These are phyloP conservation scores for Plotosus lineatus DNA, from an alignment of 2,113 vertebrate genomes.

Conservation along the genomic window DNA sequence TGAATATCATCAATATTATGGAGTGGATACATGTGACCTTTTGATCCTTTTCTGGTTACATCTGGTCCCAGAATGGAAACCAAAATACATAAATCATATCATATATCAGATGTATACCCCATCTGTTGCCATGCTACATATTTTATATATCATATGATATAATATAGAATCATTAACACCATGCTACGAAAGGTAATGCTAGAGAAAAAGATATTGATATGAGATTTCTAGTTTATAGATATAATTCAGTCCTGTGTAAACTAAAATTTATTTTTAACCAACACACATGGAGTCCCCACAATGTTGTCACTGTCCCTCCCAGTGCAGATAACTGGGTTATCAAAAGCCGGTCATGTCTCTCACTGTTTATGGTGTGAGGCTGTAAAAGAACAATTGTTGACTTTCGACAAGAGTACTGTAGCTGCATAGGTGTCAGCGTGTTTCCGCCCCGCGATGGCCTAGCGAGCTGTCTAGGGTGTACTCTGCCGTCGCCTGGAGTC, in stretches of 20 bases:
- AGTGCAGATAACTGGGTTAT: too few relatives aligned
- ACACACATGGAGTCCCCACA: too few relatives aligned
- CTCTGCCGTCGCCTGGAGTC: too few relatives aligned
- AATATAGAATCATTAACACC: not conserved
- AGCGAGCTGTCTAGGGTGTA: too few relatives aligned
- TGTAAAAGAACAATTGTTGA: too few relatives aligned
- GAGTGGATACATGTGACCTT: constrained; percentile 39
- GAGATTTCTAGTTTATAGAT: not conserved
- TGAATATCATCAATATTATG: constrained; percentile 26
- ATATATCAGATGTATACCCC: constrained; percentile 32
- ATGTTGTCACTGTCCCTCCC: too few relatives aligned
- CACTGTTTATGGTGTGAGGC: too few relatives aligned
- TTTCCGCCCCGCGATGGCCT: too few relatives aligned
- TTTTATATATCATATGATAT: constrained; percentile 13
- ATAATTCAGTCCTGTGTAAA: not conserved
- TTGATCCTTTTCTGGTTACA: constrained; percentile 41
- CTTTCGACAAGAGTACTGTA: too few relatives aligned
- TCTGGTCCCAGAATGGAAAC: constrained; percentile 34
- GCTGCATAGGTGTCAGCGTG: too few relatives aligned
- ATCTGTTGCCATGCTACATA: constrained; percentile 23
- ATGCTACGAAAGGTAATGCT: not conserved
- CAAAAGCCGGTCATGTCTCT: too few relatives aligned
- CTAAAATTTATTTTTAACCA: not conserved
- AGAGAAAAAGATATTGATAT: not conserved
- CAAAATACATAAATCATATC: constrained; percentile 39